These are phyloP conservation scores for Saimiri boliviensis DNA, from an alignment of 2,113 vertebrate genomes.

Conservation along the genomic window DNA sequence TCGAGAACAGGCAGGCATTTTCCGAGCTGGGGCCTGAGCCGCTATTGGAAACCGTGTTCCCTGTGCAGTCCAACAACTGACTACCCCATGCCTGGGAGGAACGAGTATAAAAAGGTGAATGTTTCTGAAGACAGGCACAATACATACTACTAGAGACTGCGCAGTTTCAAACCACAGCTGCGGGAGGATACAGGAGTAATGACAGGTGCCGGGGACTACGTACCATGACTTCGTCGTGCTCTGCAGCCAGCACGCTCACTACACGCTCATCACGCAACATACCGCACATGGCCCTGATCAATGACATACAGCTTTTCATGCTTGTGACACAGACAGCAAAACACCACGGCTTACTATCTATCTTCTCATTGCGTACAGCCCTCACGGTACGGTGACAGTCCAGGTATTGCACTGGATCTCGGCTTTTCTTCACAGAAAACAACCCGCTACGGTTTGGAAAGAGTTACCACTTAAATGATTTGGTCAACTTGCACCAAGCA, in stretches of 20 bases:
- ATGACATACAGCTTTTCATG: slow-evolving; percentile 71
- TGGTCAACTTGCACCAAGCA: slow-evolving; percentile 78
- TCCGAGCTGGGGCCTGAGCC: background rate
- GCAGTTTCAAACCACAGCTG: background rate
- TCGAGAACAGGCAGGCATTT: background rate
- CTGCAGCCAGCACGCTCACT: background rate
- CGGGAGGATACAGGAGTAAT: background rate
- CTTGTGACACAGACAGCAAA: slow-evolving; percentile 79
- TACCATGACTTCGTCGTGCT: background rate
- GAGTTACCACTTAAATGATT: slow-evolving; percentile 65
- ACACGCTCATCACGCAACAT: background rate
- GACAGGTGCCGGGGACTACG: background rate
- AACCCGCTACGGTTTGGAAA: slow-evolving; percentile 11
- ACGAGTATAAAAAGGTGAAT: background rate
- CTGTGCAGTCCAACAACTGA: background rate
- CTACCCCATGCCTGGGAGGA: background rate
- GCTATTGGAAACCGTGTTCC: background rate
- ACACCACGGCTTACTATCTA: slow-evolving; percentile 77
- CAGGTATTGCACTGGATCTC: slow-evolving; percentile 73
- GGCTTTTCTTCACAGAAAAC: slow-evolving; percentile 19
- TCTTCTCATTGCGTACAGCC: slow-evolving; percentile 74
- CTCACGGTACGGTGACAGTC: slow-evolving; percentile 76
- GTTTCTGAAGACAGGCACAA: slow-evolving; percentile 49
- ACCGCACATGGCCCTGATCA: slow-evolving; percentile 66
- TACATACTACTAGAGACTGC: slow-evolving; percentile 30